Conservation (phyloP, 1,140 invertebrate genomes). For the Brachionus calyciflorus region DNA sequence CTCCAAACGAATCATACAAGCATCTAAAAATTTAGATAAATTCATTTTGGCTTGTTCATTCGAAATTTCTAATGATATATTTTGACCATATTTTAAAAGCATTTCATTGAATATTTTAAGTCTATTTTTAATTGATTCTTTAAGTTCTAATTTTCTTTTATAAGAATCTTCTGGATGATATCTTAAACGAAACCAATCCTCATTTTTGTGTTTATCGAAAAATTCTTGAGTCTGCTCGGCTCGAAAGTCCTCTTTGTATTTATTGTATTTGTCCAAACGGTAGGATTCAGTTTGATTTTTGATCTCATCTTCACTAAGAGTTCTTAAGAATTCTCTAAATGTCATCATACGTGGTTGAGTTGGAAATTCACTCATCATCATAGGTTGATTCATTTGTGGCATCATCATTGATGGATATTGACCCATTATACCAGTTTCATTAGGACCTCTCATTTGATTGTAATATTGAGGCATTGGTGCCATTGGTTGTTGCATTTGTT, state of each 20-base stretch:
- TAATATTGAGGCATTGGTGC: neutral
- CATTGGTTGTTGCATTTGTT: neutral
- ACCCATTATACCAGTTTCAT: neutral
- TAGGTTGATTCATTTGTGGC: neutral
- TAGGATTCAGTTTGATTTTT: constrained; percentile 79
- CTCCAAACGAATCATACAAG: neutral
- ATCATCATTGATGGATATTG: neutral
- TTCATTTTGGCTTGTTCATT: constrained; percentile 69
- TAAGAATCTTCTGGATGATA: constrained; percentile 53
- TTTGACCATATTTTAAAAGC: constrained; percentile 70
- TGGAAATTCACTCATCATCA: constrained; percentile 52
- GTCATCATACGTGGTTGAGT: constrained; percentile 86
- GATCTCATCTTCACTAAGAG: constrained; percentile 93
- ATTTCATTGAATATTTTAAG: constrained; percentile 85
- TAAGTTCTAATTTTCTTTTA: constrained; percentile 82
- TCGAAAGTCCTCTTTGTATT: constrained; percentile 95
- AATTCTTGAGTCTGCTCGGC: constrained; percentile 95
- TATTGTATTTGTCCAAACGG: constrained; percentile 83
- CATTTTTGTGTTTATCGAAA: constrained; percentile 96
- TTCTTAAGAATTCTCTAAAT: constrained; percentile 90
- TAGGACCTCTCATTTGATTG: neutral
- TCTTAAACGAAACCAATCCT: constrained; percentile 77
- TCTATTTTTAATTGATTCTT: constrained; percentile 77
- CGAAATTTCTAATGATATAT: constrained; percentile 79
- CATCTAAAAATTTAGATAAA: constrained; percentile 37